A percentile compares a stretch with the other conserved stretches of the same genome.
Conservation (phyloP, 2,113 vertebrate genomes). For the Aptenodytes forsteri region DNA sequence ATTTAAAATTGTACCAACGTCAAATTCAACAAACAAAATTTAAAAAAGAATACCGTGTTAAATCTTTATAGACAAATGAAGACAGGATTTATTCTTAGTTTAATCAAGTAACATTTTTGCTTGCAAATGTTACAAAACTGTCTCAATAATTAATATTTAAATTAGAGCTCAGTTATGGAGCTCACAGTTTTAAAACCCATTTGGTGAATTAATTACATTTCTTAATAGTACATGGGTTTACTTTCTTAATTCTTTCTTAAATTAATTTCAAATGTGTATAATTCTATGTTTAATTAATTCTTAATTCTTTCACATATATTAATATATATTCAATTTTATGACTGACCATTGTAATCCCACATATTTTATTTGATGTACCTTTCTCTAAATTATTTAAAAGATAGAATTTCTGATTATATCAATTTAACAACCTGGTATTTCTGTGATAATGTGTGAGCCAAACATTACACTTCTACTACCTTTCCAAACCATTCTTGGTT, state of each 20-base stretch:
- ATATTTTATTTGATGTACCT: not conserved
- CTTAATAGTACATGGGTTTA: not conserved
- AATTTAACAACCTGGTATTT: not conserved
- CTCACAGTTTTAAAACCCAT: not conserved
- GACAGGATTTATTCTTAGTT: not conserved
- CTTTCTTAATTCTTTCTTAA: not conserved
- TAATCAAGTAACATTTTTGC: not conserved
- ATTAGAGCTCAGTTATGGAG: not conserved
- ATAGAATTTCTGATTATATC: not conserved
- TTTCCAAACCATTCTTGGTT: not conserved
- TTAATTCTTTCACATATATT: not conserved
- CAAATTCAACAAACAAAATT: not conserved
- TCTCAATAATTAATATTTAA: not conserved
- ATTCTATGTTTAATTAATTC: not conserved
- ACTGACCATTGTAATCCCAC: not conserved
- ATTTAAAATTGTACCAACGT: not conserved
- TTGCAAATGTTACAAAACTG: not conserved
- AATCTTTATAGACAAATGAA: not conserved
- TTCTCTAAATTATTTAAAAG: not conserved
- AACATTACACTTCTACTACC: not conserved
- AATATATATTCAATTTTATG: not conserved
- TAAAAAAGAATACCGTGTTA: not conserved
- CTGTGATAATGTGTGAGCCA: not conserved
- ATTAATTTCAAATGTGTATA: not conserved
- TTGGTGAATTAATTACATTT: not conserved